A percentile compares a stretch with the other conserved stretches of the same genome.
phyloP scores from a whole-genome alignment of 2,888 invertebrate species.

The Meliscaeva auricollis region DNA sequence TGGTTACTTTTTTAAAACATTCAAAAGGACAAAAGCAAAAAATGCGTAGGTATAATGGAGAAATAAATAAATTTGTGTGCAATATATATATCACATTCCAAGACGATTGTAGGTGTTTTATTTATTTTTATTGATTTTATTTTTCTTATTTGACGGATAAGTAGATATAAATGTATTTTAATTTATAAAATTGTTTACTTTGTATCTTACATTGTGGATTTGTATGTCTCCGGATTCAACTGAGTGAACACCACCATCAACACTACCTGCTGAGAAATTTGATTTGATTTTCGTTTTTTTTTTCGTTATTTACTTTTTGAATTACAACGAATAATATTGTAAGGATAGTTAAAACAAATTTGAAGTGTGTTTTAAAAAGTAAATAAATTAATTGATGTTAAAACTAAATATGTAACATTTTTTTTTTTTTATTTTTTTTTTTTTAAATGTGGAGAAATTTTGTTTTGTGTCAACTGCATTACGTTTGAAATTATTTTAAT shows the following conservation, averaged over 20 bases:
- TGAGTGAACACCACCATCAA: constrained; percentile 79
- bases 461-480: too few species aligned
- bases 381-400: too few species aligned
- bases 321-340: constrained; percentile 7
- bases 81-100: constrained; percentile 77
- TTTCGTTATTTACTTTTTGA: too few species aligned
- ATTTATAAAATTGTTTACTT: constrained; percentile 45
- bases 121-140: constrained; percentile 54
- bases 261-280: constrained; percentile 80
- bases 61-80: constrained; percentile 60
- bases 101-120: constrained; percentile 65
- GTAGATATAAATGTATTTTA: constrained; percentile 48
- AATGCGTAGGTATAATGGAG: constrained; percentile 54
- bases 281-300: constrained; percentile 44
- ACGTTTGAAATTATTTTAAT: too few species aligned
- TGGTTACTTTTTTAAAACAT: constrained; percentile 56
- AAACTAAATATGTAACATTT: too few species aligned
- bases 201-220: constrained; percentile 83
- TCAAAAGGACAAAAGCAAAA: constrained; percentile 41
- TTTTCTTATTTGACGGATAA: constrained; percentile 44
- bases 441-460: constrained; percentile 24
- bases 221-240: constrained; percentile 83
- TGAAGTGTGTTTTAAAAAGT: constrained; percentile 7
- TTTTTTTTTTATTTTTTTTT: too few species aligned
- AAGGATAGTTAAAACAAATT: not conserved